Evolutionary conservation across 1,140 invertebrate species (phyloP), one percentile per base, ranked within the genome.

Genomic region (Drosophila aff.): DNA sequence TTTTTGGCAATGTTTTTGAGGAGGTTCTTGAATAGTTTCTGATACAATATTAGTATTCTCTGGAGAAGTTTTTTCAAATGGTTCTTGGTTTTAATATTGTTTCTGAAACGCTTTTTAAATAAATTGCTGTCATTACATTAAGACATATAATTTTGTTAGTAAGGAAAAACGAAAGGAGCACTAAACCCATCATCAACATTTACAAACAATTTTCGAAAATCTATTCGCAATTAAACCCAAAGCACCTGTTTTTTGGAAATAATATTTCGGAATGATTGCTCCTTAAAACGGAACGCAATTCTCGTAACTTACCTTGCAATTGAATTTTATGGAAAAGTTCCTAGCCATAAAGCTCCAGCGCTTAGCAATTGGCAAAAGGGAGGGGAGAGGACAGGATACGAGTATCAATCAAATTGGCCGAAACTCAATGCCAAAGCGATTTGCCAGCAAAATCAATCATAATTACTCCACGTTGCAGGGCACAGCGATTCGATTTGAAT

Each of bases 361-460:
- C 62, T 26, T 26, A 15, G 21, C 43, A 69, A 58, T 46, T 47
- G 50, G 16, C 15, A 47, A 28, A 23, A 18, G 36, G 8, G 0
- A 13, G 10, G 2, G 21, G 11, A 46, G 44, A 21, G 6, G 5
- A 23, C 13, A 5, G 40, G 1, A n/a, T 2, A 18, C 18, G 11
- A 47, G 75, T 67, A 78, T 78, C 75, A 87, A 89, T 84, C 84
- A 81, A 74, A 74, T 74, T 44, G 71, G 28, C 53, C 55, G 53
- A 52, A 74, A 74, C 46, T 73, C 68, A 50, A 73, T 73, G 55
- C 71, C 67, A 61, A 23, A 67, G 33, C 49, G 43, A 57, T 64
- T 58, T 73, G 21, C 33, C 59, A 53, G 40, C 31, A 77, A 81
- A 84, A 84, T 84, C 82, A 89, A 89, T 89, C 83, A 87, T 89